Evolutionary conservation across 2,888 invertebrate genomes (phyloP), one percentile per base, ranked within the genome.

Genomic region (Thymelicus acteon): DNA sequence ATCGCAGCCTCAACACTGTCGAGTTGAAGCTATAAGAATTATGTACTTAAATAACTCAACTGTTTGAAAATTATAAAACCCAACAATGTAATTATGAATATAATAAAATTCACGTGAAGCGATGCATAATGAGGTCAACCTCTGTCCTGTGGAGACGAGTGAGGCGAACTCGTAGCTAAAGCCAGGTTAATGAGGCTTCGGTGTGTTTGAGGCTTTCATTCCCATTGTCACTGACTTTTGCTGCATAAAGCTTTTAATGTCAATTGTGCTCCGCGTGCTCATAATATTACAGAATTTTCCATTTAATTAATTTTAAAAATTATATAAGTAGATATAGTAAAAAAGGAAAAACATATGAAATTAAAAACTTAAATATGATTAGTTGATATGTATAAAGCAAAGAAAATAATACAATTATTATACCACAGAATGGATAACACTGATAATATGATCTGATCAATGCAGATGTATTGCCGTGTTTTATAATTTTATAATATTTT

Each of bases 101-200:
- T 12, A 54, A 54, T 54, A 12, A 54, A 54, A 24, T 54, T 54
- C 24, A 54, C 24, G 54, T 19, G 54, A 54, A 54, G 54, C 54
- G 10, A 44, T 44, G 10, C 44, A 24, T 72, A 74, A 76, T 75
- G 73, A 74, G 74, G 74, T 72, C 44, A 48, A 48, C 44, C 47
- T 67, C 44, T 60, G 40, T 40, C 31, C 31, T 31, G 31, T 31
- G 5, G 31, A 31, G 31, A 3, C 31, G 61, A 67, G 60, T 67
- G 67, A 60, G 15, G 31, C 52, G 15, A 54, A 19, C 44, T 44
- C 60, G 60, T 52, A 52, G 52, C 61, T 31, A 12, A n/a, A 67
- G 52, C 44, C 54, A 67, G 44, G 52, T 61, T 67, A 67, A 67
- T 67, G 67, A 67, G 60, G 39, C 24, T 49, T 49, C 58, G 67